Base-by-base conservation (phyloP, 2,888 invertebrate genomes). In the Hypena proboscidalis region DNA sequence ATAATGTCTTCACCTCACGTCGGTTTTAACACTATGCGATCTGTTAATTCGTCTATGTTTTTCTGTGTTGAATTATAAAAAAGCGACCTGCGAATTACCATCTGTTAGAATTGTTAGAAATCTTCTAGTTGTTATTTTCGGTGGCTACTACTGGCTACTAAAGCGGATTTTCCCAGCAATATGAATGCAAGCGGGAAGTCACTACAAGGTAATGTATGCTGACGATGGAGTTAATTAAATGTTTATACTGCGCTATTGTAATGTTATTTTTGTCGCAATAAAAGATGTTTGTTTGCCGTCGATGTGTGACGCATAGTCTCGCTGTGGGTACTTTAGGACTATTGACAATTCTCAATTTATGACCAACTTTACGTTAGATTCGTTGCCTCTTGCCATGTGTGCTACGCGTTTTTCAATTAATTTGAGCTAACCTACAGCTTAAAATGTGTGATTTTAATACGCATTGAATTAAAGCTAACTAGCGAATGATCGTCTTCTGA, bases 141-240 rank as follows among this genome's bases (percentile, higher is more conserved):
- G 63, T 67, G 55, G 19, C 41, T 30, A 67, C 64, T 54, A 43
- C 48, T n/a, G n/a, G n/a, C n/a, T n/a, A n/a, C n/a, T n/a, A n/a
- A 30, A 34, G 52, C 47, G 41, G 67, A 53, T 42, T 59, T 57
- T 57, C 53, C 38, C 60, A 59, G 59, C 58, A 41, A 51, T 34
- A 60, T 53, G 58, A 58, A 60, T 61, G 56, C 58, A 61, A 56
- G 36, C 57, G 59, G 67, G 68, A 70, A 65, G 55, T 64, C 29
- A 52, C 41, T 22, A 61, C 70, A 78, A 77, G 76, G 80, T 79
- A 74, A 74, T 60, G 63, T 65, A 62, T 66, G 61, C 35, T 61
- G 59, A 62, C 55, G 53, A 63, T 55, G 56, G 55, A 59, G 44
- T 52, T 66, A 52, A 66, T 62, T 53, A 54, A 60, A 55, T 54